phyloP scores from a whole-genome alignment of 1,140 invertebrate species.

The Drosophila quadrilineata region DNA sequence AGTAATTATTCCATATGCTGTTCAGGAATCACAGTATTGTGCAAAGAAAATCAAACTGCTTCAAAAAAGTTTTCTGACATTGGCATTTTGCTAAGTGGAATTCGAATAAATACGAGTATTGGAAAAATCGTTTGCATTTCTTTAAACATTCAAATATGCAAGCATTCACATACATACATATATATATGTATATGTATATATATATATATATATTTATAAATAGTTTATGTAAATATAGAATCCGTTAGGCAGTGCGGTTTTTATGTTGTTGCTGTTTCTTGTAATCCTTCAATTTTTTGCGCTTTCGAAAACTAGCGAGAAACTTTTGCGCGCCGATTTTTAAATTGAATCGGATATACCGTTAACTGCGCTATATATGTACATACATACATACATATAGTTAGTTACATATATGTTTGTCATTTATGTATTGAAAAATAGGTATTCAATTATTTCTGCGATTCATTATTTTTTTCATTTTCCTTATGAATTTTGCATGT shows the following conservation, averaged over 20 bases:
- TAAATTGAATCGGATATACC: too few relatives aligned
- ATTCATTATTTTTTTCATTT: constrained; percentile 47
- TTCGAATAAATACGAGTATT: constrained; percentile 1
- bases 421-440: constrained; percentile 33
- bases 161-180: constrained; percentile 27
- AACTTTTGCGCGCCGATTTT: too few relatives aligned
- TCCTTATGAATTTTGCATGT: too few relatives aligned
- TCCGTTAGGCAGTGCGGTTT: constrained; percentile 60
- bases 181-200: too few relatives aligned
- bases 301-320: neutral
- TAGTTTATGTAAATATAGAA: too few relatives aligned
- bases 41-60: constrained; percentile 53
- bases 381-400: too few relatives aligned
- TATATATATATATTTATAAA: too few relatives aligned
- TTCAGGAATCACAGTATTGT: constrained; percentile 72
- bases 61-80: constrained; percentile 17
- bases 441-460: constrained; percentile 31
- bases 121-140: neutral
- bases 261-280: constrained; percentile 25
- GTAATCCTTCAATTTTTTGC: neutral
- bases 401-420: too few relatives aligned
- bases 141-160: constrained; percentile 6
- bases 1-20: constrained; percentile 10
- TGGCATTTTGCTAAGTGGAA: constrained; percentile 10
- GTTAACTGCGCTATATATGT: too few relatives aligned